Conservation (phyloP, 2,797 vertebrate species). For the Iguana delicatissima region DNA sequence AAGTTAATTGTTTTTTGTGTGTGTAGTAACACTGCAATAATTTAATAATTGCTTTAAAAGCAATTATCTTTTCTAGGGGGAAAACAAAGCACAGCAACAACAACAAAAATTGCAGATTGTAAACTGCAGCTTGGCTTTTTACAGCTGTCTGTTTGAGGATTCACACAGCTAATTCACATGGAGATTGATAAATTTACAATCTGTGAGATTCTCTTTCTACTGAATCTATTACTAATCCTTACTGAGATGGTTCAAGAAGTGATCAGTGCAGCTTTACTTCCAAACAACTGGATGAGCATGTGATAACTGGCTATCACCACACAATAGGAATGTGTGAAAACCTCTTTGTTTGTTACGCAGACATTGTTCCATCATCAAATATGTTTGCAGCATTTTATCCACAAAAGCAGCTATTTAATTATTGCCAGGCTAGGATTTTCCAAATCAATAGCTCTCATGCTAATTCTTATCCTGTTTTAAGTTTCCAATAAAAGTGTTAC, state of each 20-base stretch:
- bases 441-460: neutral
- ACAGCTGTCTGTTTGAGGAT: neutral
- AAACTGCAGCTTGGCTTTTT: conserved; percentile 1
- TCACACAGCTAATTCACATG: neutral
- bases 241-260: neutral
- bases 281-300: neutral
- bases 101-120: neutral
- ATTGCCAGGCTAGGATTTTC: neutral
- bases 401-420: neutral
- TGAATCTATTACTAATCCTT: neutral
- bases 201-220: neutral
- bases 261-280: neutral
- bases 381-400: neutral
- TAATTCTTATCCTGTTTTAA: neutral
- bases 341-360: neutral
- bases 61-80: conserved; percentile 20
- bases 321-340: neutral
- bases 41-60: conserved; percentile 39
- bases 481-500: neutral
- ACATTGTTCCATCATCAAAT: neutral
- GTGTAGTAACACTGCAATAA: conserved; percentile 7
- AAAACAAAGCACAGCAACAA: conserved; percentile 13
- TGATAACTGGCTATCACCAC: neutral
- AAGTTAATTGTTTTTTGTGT: conserved; percentile 29
- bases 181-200: neutral